Evolutionary conservation across 2,797 vertebrate species (phyloP).

Genomic region (Semaprochilodus insignis): DNA sequence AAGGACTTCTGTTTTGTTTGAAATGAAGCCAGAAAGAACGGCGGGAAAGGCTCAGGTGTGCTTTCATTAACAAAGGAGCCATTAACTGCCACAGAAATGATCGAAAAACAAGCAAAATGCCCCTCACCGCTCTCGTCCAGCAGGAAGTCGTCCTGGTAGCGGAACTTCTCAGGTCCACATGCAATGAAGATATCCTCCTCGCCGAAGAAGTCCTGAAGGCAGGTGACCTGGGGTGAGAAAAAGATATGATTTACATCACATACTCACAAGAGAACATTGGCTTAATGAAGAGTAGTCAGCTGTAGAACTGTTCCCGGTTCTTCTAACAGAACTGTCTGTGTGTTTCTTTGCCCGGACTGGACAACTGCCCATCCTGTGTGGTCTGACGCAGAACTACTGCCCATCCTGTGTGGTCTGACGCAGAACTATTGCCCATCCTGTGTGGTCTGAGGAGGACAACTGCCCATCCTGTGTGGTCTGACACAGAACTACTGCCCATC

Average conservation of each 20-base stretch:
- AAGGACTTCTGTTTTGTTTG: conserved; percentile 16
- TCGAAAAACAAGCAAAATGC: background rate
- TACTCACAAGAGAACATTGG: background rate
- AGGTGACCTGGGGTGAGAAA: conserved; percentile 80
- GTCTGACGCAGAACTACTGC: too few species aligned
- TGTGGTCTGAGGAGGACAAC: too few species aligned
- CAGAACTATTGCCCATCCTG: too few species aligned
- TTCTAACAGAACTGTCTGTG: too few species aligned
- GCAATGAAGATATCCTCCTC: conserved; percentile 96
- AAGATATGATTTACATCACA: conserved; percentile 33
- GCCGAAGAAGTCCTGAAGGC: conserved; percentile 97
- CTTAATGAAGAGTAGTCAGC: background rate
- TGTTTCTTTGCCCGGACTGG: too few species aligned
- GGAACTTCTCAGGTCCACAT: conserved; percentile 94
- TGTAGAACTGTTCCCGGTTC: too few species aligned
- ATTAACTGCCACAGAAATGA: background rate
- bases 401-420: too few species aligned
- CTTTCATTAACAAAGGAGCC: conserved; percentile 16
- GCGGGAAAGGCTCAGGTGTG: background rate
- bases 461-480: too few species aligned
- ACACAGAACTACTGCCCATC: too few species aligned
- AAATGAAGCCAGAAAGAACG: conserved; percentile 39
- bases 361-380: too few species aligned
- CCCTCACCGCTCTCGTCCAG: conserved; percentile 92
- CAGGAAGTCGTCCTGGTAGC: conserved; percentile 96